Evolutionary conservation across 1,140 invertebrate genomes (phyloP), one percentile per base, ranked within the genome.

Genomic region (Drosophila albomicans): DNA sequence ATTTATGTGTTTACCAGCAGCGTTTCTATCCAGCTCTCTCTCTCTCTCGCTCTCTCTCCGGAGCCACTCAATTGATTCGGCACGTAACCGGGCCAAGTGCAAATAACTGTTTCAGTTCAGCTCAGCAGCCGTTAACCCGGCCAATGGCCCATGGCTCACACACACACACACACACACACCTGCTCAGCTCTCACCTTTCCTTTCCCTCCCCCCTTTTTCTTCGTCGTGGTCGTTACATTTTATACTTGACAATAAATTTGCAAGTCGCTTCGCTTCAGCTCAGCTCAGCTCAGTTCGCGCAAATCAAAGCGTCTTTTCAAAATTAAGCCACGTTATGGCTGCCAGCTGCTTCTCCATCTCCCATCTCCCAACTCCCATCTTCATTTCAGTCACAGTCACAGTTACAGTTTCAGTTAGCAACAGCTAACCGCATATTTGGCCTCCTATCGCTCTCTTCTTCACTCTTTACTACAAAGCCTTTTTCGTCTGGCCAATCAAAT

Each of bases 191-290:
- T n/a, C 32, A 52, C 30, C 5, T 10, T 32, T 38, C 28, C 8
- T 11, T n/a, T 20, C 51, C 41, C 8, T 8, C n/a, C n/a, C n/a
- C n/a, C n/a, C n/a, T n/a, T n/a, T n/a, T 43, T 51, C 38, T n/a
- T 16, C 57, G 43, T 16, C 64, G 48, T 43, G 82, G 74, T 81
- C 65, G 85, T 90, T 85, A 90, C 85, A 71, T 88, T 88, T 88
- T 88, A 88, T 88, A 68, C 63, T 76, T 78, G 78, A 85, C 85
- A 85, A 88, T 88, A 88, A 88, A 88, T 89, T 85, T 79, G 58
- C 76, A 78, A 57, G 63, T 61, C 45, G 38, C 64, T 35, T 16
- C 58, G 52, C 51, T 58, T 71, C 54, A 28, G 16, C 5, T 68
- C 54, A 13, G 15, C 52, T 69, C 48, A 46, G 57, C 48, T 68